phyloP scores from a whole-genome alignment of 2,797 vertebrate species.

The Picus viridis region DNA sequence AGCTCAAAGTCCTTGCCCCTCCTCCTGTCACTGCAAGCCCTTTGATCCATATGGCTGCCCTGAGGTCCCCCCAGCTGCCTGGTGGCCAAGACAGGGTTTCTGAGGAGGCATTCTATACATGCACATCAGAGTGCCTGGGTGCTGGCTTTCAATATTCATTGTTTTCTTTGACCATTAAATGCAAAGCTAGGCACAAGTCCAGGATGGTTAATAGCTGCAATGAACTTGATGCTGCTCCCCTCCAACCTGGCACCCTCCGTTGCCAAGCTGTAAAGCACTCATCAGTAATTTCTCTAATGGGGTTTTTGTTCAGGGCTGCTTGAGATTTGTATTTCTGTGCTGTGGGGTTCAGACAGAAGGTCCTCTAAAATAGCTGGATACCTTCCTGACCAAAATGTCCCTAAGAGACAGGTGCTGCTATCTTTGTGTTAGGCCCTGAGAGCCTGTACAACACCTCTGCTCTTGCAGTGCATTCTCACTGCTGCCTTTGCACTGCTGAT shows the following conservation, averaged over 20 bases:
- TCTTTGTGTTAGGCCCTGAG: neutral
- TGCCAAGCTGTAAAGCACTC: constrained; percentile 33
- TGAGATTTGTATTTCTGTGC: neutral
- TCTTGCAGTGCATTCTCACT: neutral
- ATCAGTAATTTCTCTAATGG: constrained; percentile 33
- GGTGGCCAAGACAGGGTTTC: neutral
- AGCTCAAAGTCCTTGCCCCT: too few relatives aligned
- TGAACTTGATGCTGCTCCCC: constrained; percentile 30
- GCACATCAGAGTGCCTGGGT: neutral
- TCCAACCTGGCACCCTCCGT: constrained; percentile 1
- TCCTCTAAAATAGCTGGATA: neutral
- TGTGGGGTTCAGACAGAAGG: neutral
- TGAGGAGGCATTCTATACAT: neutral
- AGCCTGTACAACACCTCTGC: neutral
- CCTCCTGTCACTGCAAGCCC: too few relatives aligned
- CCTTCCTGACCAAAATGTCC: neutral
- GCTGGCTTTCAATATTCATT: neutral
- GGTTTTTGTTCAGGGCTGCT: constrained; percentile 10
- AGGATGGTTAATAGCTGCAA: constrained; percentile 37
- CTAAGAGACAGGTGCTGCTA: neutral
- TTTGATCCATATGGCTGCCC: neutral
- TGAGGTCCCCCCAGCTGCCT: neutral
- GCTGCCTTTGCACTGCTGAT: neutral
- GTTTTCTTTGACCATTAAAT: constrained; percentile 25
- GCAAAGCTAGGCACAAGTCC: constrained; percentile 43